These are phyloP conservation scores for Oikopleura dioica DNA, from an alignment of 23 tunicate genomes.

Conservation along the genomic window DNA sequence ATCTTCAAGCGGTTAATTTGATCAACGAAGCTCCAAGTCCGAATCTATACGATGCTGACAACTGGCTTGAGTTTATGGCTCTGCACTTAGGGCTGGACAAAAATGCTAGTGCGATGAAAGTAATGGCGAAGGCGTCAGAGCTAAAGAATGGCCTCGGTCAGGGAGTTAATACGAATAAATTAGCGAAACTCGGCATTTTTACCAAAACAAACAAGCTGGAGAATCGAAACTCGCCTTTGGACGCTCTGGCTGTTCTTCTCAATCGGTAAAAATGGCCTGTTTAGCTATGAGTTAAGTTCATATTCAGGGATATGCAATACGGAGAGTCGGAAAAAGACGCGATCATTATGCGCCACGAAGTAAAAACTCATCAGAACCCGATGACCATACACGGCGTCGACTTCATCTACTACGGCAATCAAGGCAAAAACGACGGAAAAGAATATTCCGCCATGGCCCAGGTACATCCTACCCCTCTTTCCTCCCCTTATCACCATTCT, in stretches of 20 bases:
- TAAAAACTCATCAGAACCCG: slow-evolving; percentile 24
- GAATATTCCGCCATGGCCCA: slow-evolving; percentile 81
- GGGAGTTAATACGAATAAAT: neutral
- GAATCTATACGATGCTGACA: neutral
- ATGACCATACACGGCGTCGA: slow-evolving; percentile 35
- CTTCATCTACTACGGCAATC: slow-evolving; percentile 55
- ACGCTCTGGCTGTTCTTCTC: slow-evolving; percentile 35
- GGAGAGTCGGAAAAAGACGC: slow-evolving; percentile 51
- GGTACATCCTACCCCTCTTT: too few species aligned
- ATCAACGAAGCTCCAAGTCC: slow-evolving; percentile 5
- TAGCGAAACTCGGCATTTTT: neutral
- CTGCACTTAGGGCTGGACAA: neutral
- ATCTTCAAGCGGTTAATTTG: neutral
- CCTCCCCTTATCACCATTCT: too few species aligned
- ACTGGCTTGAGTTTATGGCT: neutral
- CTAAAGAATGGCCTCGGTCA: neutral
- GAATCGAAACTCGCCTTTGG: slow-evolving; percentile 19
- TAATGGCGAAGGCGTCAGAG: neutral
- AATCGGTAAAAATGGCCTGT: slow-evolving; percentile 22
- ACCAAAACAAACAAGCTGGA: neutral
- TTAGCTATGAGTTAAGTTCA: neutral
- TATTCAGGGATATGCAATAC: too few species aligned
- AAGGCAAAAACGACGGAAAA: slow-evolving; percentile 12
- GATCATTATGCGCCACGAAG: slow-evolving; percentile 73
- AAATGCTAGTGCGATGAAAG: neutral